A percentile compares a stretch with the other conserved stretches of the same genome.
phyloP scores from a whole-genome alignment of 2,888 invertebrate species.

The Eueremaeus valkanovi region DNA sequence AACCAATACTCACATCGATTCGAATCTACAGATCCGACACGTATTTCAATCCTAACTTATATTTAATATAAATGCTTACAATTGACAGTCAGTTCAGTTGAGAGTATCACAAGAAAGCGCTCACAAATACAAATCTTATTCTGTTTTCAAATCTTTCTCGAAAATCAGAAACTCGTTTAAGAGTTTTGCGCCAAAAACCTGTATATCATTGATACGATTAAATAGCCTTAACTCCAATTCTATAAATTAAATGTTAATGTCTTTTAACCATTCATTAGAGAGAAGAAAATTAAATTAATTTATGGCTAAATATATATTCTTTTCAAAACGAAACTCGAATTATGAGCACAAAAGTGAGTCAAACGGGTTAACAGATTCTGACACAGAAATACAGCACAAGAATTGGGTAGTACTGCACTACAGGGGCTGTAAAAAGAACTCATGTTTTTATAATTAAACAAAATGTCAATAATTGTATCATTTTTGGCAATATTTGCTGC shows the following conservation, averaged over 20 bases:
- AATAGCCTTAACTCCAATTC: constrained; percentile 6
- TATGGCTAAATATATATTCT: background rate
- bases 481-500: background rate
- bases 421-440: background rate
- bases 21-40: background rate
- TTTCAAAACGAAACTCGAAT: constrained; percentile 7
- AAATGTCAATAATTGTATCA: background rate
- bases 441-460: background rate
- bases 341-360: background rate
- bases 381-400: background rate
- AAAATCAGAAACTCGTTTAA: background rate
- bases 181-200: constrained; percentile 14
- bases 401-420: background rate
- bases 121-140: constrained; percentile 17
- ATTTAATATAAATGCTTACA: background rate
- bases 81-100: no score
- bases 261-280: background rate
- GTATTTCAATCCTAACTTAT: background rate
- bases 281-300: background rate
- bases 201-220: background rate
- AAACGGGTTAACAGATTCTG: background rate
- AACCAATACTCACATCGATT: no score
- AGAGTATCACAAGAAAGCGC: constrained; percentile 2
- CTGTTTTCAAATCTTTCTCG: background rate
- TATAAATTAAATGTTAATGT: constrained; percentile 7